Evolutionary conservation across 2,113 vertebrate species (phyloP), one percentile per base, ranked within the genome.

Genomic region (Mohoua ochrocephala): DNA sequence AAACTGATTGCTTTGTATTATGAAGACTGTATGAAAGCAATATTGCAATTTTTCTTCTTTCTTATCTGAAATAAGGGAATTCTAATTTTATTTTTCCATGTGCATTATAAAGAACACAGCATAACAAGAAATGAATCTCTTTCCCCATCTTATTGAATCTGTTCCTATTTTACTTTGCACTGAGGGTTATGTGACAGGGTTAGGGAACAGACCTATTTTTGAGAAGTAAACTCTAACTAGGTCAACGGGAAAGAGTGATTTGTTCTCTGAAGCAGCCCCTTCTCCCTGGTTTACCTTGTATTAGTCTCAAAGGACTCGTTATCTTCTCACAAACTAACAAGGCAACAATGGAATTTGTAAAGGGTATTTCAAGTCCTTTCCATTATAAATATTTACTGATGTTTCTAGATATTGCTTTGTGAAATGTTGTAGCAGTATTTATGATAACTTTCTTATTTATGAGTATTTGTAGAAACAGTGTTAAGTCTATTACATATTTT

Each of bases 201-300:
- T 71, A 83, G 39, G 42, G 50, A 92, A 91, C 16, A 91, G 90
- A 76, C 28, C 41, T 73, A 33, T 82, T 96, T 88, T 68, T 65
- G 56, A 47, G 42, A 96, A 88, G 42, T 89, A 80, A 95, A 85
- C 74, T 68, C 68, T 94, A 97, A 95, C 70, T 94, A 53, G 93
- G 71, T 94, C 94, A 88, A 16, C 9, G 96, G 49, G 5, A 87
- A 91, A 87, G 44, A 96, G n/a, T 44, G 23, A 31, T 78, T 89
- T 89, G 31, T 77, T 89, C 44, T 47, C 45, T 84, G 84, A 91
- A 94, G 69, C 84, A 92, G 22, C 50, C 23, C 17, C 75, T 89
- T 13, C 35, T 35, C 15, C 49, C 54, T 11, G 16, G 7, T 68
- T 94, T 84, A 83, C 74, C 95, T 95, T 90, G 24, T 75, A 61